Evolutionary conservation across 2,113 vertebrate genomes (phyloP).

Genomic region (Sitta europaea): DNA sequence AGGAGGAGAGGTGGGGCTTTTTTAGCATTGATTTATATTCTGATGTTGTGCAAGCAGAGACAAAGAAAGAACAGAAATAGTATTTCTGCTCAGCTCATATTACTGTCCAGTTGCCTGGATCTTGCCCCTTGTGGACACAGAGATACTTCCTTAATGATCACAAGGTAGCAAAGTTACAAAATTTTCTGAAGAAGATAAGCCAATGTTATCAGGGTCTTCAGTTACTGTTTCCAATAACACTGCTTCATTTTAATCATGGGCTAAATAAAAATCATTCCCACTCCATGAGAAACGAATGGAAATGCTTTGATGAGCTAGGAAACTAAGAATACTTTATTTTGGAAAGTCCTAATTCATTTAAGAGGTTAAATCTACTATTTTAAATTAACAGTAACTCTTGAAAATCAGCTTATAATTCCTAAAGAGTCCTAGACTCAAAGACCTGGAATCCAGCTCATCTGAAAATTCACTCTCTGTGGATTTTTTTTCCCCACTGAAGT

Average conservation of each 20-base stretch:
- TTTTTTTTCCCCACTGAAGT: background rate
- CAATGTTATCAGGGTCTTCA: background rate
- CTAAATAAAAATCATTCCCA: background rate
- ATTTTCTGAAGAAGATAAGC: background rate
- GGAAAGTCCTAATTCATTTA: background rate
- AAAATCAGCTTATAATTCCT: background rate
- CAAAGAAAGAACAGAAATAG: background rate
- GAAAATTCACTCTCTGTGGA: background rate
- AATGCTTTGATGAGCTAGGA: background rate
- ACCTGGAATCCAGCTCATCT: background rate
- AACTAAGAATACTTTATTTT: background rate
- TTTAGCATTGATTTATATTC: background rate
- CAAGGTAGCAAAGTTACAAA: background rate
- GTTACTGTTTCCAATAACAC: background rate
- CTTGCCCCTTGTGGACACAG: background rate
- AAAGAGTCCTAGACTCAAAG: background rate
- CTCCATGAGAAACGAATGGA: background rate
- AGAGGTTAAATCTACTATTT: background rate
- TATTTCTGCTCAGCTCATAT: background rate
- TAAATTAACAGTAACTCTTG: background rate
- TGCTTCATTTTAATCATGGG: background rate
- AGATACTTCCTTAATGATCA: background rate
- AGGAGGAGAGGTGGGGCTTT: fast-evolving
- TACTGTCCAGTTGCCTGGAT: background rate
- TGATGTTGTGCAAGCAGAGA: background rate